Evolutionary conservation across 92 coral and sea anemone species (phyloP).

Genomic region (Pocillopora meandrina): DNA sequence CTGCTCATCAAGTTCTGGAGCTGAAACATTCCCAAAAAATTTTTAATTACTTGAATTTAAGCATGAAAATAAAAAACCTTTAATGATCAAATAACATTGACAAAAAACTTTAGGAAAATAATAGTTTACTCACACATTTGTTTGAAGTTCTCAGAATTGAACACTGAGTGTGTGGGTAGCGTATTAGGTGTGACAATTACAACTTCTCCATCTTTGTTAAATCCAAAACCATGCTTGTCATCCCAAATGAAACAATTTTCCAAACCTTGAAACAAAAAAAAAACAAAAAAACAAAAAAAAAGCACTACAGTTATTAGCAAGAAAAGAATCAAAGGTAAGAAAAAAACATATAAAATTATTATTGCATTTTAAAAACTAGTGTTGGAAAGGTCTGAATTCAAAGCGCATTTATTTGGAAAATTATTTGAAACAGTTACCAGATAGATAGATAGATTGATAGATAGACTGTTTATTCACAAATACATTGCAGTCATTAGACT

Average conservation of each 20-base stretch:
- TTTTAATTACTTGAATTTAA: no score
- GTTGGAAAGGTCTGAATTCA: no score
- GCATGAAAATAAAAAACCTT: no score
- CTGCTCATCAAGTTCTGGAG: constrained; percentile 3
- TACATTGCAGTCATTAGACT: no score
- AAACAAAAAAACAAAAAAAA: neutral
- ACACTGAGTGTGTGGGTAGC: neutral
- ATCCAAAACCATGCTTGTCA: constrained; percentile 86
- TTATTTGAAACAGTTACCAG: no score
- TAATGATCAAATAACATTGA: neutral
- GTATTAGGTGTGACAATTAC: constrained; percentile 69
- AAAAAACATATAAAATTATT: no score
- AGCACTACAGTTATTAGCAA: no score
- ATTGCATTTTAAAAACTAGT: no score
- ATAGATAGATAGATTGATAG: no score
- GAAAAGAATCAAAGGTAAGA: no score
- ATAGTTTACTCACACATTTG: neutral
- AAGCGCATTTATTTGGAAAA: no score
- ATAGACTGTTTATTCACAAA: no score
- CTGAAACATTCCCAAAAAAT: neutral
- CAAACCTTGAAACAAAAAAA: constrained; percentile 46
- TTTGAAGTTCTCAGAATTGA: neutral
- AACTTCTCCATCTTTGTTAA: constrained; percentile 71
- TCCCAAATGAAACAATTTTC: constrained; percentile 76
- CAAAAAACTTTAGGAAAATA: neutral